Evolutionary conservation across 1,140 invertebrate genomes (phyloP).

Genomic region (Plutomurus gul): DNA sequence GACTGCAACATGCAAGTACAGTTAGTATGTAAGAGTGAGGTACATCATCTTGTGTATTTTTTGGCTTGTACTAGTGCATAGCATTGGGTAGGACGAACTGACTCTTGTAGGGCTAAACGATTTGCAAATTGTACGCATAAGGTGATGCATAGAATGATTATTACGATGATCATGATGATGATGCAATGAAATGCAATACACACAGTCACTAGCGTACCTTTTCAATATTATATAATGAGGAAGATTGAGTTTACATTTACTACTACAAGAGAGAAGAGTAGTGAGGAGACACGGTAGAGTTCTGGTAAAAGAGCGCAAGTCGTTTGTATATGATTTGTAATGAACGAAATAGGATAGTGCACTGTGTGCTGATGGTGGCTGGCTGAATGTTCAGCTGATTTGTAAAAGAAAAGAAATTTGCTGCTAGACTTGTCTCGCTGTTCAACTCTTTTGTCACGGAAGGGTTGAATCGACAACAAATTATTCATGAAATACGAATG

Average conservation of each 20-base stretch:
- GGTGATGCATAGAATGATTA: too few species aligned
- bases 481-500: constrained; percentile 18
- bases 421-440: background rate
- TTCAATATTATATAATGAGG: background rate
- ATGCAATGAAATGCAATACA: background rate
- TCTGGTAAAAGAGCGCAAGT: too few species aligned
- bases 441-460: constrained; percentile 26
- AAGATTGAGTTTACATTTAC: background rate
- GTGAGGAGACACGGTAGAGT: too few species aligned
- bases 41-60: background rate
- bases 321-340: background rate
- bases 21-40: too few species aligned
- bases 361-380: too few species aligned
- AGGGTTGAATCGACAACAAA: constrained; percentile 15
- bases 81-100: background rate
- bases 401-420: background rate
- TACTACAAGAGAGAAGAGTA: background rate
- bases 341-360: too few species aligned
- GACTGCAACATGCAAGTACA: too few species aligned
- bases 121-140: background rate
- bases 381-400: background rate
- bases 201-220: background rate
- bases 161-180: background rate
- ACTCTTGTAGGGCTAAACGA: background rate
- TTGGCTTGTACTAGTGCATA: background rate